phyloP scores from a whole-genome alignment of 2,888 invertebrate species.

The Deilephila elpenor region DNA sequence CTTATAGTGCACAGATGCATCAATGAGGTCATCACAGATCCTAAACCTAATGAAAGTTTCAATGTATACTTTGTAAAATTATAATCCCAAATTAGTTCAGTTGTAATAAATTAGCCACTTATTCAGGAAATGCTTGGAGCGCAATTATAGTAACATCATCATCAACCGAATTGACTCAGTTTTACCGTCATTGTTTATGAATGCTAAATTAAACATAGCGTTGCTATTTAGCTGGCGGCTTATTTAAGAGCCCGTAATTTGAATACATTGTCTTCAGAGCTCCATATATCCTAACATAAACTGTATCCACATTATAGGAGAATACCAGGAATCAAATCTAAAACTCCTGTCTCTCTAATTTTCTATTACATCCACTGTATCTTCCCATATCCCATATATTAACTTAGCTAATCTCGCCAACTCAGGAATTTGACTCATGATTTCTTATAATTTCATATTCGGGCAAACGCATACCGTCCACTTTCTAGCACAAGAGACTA shows the following conservation, averaged over 20 bases:
- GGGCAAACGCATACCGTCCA: background rate
- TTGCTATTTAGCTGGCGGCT: slow-evolving; percentile 13
- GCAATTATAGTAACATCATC: slow-evolving; percentile 5
- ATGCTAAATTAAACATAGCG: slow-evolving; percentile 8
- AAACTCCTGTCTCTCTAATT: too few relatives aligned
- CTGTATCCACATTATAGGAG: background rate
- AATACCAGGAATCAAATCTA: too few relatives aligned
- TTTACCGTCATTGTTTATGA: background rate
- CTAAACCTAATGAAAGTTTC: too few relatives aligned
- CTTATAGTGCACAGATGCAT: too few relatives aligned
- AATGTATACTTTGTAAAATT: background rate
- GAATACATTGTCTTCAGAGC: background rate
- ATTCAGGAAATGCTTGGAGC: background rate
- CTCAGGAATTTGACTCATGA: too few relatives aligned
- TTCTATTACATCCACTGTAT: too few relatives aligned
- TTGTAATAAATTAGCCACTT: background rate
- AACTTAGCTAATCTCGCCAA: too few relatives aligned
- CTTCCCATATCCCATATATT: too few relatives aligned
- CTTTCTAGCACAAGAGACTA: background rate
- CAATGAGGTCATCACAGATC: too few relatives aligned
- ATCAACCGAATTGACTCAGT: background rate
- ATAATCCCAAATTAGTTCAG: background rate
- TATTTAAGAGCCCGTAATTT: background rate
- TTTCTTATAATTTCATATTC: too few relatives aligned
- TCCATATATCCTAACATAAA: background rate